Base-by-base conservation (phyloP, 2,888 invertebrate genomes). In the Caenorhabditis plicata region DNA sequence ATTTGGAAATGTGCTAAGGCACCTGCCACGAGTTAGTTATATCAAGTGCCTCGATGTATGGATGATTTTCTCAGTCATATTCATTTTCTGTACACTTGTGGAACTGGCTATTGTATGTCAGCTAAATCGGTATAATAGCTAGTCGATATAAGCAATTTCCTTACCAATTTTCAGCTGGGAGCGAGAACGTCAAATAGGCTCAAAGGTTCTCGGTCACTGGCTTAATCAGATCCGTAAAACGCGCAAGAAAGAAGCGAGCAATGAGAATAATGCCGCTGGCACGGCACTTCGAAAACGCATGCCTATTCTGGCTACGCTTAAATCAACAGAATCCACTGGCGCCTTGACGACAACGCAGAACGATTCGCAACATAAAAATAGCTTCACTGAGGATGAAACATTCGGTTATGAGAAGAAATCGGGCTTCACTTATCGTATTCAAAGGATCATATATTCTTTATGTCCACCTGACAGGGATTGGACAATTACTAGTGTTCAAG, bases 101-200 rank as follows among this genome's bases (percentile, higher is more conserved):
- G 81, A 80, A 41, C 51, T 80, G 60, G 78, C 81, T 9, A 73
- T 80, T 43, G 79, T 80, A 15, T 80, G 77, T 39, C 78, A 80
- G 50, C 50, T 74, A 48, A 77, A 74, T 50, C 47, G 75, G 71
- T 69, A 19, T 20, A 26, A 11, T 26, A 23, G 7, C 5, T 15
- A 25, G 13, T 22, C 4, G 26, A 27, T 19, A 36, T 26, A 11
- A 27, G 2, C 17, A 25, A 11, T 3, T 15, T 11, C 40, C n/a
- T 32, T 15, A 19, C 13, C 2, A 43, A 32, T n/a, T 41, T 73
- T 27, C 52, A 73, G 77, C 51, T 79, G 79, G 79, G 79, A 79
- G 53, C 60, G 79, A 17, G 79, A 79, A 45, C 57, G 71, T 19
- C 79, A 79, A 54, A 79, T 79, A 27, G 79, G 79, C 15, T 75